phyloP scores from a whole-genome alignment of 1,140 invertebrate species.

The Drosophila eugracilis region DNA sequence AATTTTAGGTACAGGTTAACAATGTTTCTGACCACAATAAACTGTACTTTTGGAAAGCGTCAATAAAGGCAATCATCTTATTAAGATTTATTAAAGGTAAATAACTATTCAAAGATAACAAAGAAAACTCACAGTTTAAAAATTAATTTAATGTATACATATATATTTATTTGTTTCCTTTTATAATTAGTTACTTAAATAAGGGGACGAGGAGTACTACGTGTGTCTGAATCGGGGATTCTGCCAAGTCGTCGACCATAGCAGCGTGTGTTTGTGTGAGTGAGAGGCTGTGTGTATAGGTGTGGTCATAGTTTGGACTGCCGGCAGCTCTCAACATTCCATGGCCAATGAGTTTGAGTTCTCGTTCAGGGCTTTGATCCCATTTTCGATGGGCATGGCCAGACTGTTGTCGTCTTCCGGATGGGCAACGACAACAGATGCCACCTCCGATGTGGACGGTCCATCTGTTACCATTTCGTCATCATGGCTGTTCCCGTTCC shows the following conservation, averaged over 20 bases:
- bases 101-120: background rate
- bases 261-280: slow-evolving; percentile 20
- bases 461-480: slow-evolving; percentile 50
- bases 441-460: slow-evolving; percentile 56
- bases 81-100: too few relatives aligned
- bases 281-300: slow-evolving; percentile 13
- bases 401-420: slow-evolving; percentile 78
- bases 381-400: slow-evolving; percentile 77
- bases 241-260: slow-evolving; percentile 31
- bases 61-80: too few relatives aligned
- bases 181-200: slow-evolving; percentile 73
- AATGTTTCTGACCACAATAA: too few relatives aligned
- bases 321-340: slow-evolving; percentile 70
- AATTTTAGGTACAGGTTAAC: too few relatives aligned
- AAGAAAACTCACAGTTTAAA: background rate
- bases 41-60: too few relatives aligned
- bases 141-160: slow-evolving; percentile 61
- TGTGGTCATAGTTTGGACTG: slow-evolving; percentile 21
- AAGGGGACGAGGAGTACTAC: slow-evolving; percentile 26
- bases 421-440: slow-evolving; percentile 5
- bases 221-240: background rate
- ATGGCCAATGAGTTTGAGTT: slow-evolving; percentile 84
- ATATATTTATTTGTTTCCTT: slow-evolving; percentile 56
- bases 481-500: slow-evolving; percentile 57
- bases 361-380: slow-evolving; percentile 79